Conservation (phyloP, 2,797 vertebrate genomes). For the Danio aesculapii region DNA sequence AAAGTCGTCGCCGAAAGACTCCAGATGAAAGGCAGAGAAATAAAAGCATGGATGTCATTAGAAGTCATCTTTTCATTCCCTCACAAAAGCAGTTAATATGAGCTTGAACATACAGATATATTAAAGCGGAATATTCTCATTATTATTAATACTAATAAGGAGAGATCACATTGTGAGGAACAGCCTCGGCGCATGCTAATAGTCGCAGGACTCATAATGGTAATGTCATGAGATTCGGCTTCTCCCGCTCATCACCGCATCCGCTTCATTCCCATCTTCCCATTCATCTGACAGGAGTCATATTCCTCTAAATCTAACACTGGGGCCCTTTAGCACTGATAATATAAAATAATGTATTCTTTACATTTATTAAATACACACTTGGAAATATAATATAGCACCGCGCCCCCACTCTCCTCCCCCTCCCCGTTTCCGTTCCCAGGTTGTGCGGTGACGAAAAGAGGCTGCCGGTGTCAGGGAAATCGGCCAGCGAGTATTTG, state of each 20-base stretch:
- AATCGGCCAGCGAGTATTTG: slow-evolving; percentile 75
- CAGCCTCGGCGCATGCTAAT: slow-evolving; percentile 52
- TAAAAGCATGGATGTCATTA: slow-evolving; percentile 58
- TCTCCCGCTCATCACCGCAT: slow-evolving; percentile 48
- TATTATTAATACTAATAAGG: slow-evolving; percentile 67
- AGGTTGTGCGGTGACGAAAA: slow-evolving; percentile 66
- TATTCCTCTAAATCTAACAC: slow-evolving; percentile 64
- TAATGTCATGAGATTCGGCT: slow-evolving; percentile 62
- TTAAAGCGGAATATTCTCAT: slow-evolving; percentile 60
- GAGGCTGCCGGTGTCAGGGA: slow-evolving; percentile 65
- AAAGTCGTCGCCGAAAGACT: slow-evolving; percentile 56
- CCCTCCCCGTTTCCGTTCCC: slow-evolving; percentile 41
- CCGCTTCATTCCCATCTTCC: slow-evolving; percentile 60
- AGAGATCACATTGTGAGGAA: slow-evolving; percentile 63
- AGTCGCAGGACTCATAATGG: slow-evolving; percentile 62
- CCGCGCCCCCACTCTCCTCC: slow-evolving; percentile 24
- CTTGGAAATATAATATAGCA: slow-evolving; percentile 72
- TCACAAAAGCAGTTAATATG: slow-evolving; percentile 61
- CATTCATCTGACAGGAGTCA: slow-evolving; percentile 66
- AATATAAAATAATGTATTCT: slow-evolving; percentile 72
- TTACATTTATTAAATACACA: slow-evolving; percentile 76
- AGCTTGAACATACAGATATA: slow-evolving; percentile 61
- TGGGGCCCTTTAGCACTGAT: slow-evolving; percentile 56
- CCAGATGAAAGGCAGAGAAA: slow-evolving; percentile 55
- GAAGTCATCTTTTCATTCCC: slow-evolving; percentile 58